These are phyloP conservation scores for Patella vulgata DNA, from an alignment of 1,140 invertebrate species.

Conservation along the genomic window DNA sequence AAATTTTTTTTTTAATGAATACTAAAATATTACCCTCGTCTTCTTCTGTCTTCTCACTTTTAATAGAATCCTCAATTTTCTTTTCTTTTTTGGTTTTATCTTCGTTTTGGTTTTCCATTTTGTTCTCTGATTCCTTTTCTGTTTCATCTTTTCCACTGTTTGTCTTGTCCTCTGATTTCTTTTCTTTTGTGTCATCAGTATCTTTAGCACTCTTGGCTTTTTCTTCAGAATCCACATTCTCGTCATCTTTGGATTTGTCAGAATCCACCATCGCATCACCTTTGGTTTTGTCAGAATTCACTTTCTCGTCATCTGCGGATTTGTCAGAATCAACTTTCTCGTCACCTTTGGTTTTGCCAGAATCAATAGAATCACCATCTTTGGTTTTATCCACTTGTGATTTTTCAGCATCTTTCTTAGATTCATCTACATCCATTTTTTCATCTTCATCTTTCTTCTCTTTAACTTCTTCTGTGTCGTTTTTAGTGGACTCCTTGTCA, in stretches of 20 bases:
- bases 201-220: too few relatives aligned
- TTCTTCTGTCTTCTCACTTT: conserved; percentile 10
- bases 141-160: conserved; percentile 25
- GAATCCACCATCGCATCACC: conserved; percentile 6
- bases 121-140: conserved; percentile 15
- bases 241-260: conserved; percentile 16
- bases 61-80: conserved; percentile 9
- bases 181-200: conserved; percentile 31
- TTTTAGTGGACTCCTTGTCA: too few relatives aligned
- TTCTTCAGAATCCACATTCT: conserved; percentile 1
- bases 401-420: background rate
- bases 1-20: conserved; percentile 2
- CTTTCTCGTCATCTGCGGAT: background rate
- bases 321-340: background rate
- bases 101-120: conserved; percentile 31
- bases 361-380: too few relatives aligned
- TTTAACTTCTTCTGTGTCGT: background rate
- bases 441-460: conserved; percentile 1
- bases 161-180: conserved; percentile 31
- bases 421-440: conserved; percentile 12
- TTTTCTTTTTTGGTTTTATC: conserved; percentile 9
- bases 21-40: conserved; percentile 10
- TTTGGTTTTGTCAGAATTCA: background rate
- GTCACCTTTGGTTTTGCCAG: conserved; percentile 7
- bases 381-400: too few relatives aligned